Evolutionary conservation across 2,888 invertebrate genomes (phyloP).

Genomic region (Caenorhabditis doughertyi): DNA sequence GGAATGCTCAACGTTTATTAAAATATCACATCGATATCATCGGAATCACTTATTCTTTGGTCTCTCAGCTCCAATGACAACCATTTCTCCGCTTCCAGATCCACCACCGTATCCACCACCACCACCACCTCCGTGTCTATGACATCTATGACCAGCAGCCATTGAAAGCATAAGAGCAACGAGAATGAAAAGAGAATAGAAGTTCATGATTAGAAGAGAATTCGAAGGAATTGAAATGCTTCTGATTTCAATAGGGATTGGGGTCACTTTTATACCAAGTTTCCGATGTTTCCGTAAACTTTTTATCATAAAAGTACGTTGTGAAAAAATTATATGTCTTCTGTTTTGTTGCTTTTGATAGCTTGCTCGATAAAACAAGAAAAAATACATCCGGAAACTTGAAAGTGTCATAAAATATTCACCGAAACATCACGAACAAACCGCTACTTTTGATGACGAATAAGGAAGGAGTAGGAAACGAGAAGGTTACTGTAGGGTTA

Average conservation of each 20-base stretch:
- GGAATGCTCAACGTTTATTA: slow-evolving; percentile 23
- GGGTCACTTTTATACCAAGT: neutral
- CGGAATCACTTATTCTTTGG: slow-evolving; percentile 3
- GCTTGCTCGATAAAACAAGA: no score
- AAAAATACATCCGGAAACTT: no score
- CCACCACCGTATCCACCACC: slow-evolving; percentile 8
- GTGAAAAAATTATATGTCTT: neutral
- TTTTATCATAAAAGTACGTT: neutral
- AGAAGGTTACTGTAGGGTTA: no score
- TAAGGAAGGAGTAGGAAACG: no score
- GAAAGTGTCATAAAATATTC: neutral
- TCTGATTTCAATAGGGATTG: neutral
- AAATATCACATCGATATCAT: neutral
- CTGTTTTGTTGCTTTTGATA: slow-evolving; percentile 2
- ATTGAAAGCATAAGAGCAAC: slow-evolving; percentile 5
- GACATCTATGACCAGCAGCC: slow-evolving; percentile 5
- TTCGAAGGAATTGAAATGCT: neutral
- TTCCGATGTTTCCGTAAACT: slow-evolving; percentile 3
- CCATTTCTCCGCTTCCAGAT: neutral
- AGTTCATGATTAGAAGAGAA: slow-evolving; percentile 1
- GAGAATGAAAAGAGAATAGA: slow-evolving; percentile 21
- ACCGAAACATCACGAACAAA: neutral
- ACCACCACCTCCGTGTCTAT: neutral
- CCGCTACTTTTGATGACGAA: no score
- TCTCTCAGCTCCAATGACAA: slow-evolving; percentile 13